These are phyloP conservation scores for Percina caprodes DNA, from an alignment of 2,113 vertebrate species.

Conservation along the genomic window DNA sequence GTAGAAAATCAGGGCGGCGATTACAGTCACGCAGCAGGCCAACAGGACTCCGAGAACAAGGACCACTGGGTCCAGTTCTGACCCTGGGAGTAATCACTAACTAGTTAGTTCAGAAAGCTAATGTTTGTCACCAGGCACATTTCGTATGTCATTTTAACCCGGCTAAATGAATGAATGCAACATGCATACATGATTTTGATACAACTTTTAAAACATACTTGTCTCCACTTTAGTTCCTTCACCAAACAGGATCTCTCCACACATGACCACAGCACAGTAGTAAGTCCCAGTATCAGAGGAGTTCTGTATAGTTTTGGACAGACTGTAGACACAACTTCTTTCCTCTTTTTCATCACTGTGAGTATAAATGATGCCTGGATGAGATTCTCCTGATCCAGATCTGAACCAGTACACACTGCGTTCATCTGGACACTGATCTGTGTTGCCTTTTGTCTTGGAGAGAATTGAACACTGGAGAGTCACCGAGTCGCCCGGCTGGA, in stretches of 20 bases:
- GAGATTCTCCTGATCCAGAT: constrained; percentile 18
- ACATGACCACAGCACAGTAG: constrained; percentile 12
- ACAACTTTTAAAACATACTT: neutral
- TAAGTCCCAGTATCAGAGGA: constrained; percentile 24
- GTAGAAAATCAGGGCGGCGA: neutral
- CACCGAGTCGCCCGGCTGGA: neutral
- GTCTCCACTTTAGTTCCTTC: neutral
- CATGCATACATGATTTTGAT: neutral
- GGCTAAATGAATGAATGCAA: no score
- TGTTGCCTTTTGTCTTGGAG: neutral
- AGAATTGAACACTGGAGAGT: neutral
- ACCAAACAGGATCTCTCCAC: constrained; percentile 18
- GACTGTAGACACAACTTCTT: constrained; percentile 52
- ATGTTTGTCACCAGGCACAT: no score
- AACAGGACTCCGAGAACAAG: neutral
- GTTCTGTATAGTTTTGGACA: constrained; percentile 49
- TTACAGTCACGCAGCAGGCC: constrained; percentile 23
- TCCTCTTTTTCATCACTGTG: neutral
- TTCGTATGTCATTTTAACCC: no score
- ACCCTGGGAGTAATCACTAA: no score
- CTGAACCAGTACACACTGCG: constrained; percentile 54
- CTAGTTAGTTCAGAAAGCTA: no score
- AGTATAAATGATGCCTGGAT: constrained; percentile 45
- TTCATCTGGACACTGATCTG: constrained; percentile 34
- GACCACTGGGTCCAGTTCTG: neutral